Conservation (phyloP, 1,140 invertebrate species). For the Brachystomella parvula region DNA sequence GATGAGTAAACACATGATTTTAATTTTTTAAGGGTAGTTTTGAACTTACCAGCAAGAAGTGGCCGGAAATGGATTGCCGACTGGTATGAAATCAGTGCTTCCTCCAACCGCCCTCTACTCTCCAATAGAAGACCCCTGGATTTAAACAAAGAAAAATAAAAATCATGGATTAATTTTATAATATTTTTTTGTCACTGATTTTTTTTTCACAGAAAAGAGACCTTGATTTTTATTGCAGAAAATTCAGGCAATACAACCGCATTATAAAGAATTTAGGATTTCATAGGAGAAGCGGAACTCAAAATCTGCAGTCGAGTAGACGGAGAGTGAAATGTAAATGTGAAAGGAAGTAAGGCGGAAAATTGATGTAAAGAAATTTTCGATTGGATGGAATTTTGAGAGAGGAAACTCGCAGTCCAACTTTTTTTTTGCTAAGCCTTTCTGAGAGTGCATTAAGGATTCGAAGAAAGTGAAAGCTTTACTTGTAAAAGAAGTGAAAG, state of each 20-base stretch:
- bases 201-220: not conserved
- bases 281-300: not conserved
- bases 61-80: conserved; percentile 87
- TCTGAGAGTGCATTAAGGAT: too few species aligned
- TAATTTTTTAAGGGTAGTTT: too few species aligned
- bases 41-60: conserved; percentile 88
- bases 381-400: too few species aligned
- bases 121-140: conserved; percentile 87
- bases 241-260: not conserved
- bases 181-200: not conserved
- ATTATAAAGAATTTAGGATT: not conserved
- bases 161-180: not conserved
- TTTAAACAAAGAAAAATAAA: conserved; percentile 41
- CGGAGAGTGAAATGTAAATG: too few species aligned
- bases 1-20: too few species aligned
- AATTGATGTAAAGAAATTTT: too few species aligned
- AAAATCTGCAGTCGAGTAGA: not conserved
- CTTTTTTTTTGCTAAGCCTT: too few species aligned
- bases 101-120: conserved; percentile 74
- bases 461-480: too few species aligned
- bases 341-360: too few species aligned
- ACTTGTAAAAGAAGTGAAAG: too few species aligned
- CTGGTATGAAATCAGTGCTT: conserved; percentile 85
- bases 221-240: not conserved
- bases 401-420: too few species aligned